Evolutionary conservation across 2,797 vertebrate genomes (phyloP), one percentile per base, ranked within the genome.

Genomic region (Pampus argenteus): DNA sequence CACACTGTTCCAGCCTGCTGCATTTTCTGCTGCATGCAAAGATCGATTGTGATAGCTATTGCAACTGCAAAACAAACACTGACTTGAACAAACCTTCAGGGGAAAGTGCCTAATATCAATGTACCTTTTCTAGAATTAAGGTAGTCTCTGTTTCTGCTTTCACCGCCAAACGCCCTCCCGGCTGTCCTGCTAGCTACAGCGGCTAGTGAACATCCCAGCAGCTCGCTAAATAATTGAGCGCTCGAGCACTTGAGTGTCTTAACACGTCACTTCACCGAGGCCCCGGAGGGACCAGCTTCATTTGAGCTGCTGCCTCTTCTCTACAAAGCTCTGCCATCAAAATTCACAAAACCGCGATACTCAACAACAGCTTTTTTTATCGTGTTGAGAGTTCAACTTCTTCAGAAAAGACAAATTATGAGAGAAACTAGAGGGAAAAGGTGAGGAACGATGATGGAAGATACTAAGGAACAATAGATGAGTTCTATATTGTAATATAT

Each of bases 221-320:
- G 59, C 77, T 8, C 13, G 20, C 72, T 91, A 75, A 92, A 92
- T 92, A 75, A 92, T 92, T 91, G 81, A 92, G 78, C 57, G 58
- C 0, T 18, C 5, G 75, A 73, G 86, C 84, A 78, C 76, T 87
- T 17, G 47, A 82, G 65, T 74, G 77, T 80, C 87, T 85, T 87
- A 75, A 88, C 88, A 78, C 87, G 82, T 84, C 68, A 74, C 60
- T 77, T 76, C 66, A 76, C 73, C 14, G 4, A 1, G 0, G 15
- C 61, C 74, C 76, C 63, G 6, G 31, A 9, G 74, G 80, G 80
- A 69, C 54, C 1, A 10, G 47, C 64, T 78, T 80, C 81, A 76
- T 85, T 72, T 72, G 58, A 69, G 63, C 55, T 13, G 57, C 60
- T 54, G 81, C 56, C 17, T 79, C 59, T 3, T 69, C 65, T 58